Conservation (phyloP, 2,113 vertebrate species). For the Rhinolophus sinicus region DNA sequence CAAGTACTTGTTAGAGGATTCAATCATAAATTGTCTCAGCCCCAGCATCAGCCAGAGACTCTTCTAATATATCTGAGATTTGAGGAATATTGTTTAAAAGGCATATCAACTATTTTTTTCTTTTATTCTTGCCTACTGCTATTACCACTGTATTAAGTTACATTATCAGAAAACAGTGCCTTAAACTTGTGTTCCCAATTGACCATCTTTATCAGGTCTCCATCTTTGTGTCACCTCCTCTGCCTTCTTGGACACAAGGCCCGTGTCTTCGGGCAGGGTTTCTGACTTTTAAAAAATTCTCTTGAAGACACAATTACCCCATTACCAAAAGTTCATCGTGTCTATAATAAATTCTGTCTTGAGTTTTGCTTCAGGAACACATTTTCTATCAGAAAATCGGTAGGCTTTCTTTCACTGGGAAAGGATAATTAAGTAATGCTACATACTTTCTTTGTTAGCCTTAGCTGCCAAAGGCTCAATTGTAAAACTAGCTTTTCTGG, state of each 20-base stretch:
- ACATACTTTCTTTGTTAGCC: conserved; percentile 50
- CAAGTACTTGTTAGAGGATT: conserved; percentile 68
- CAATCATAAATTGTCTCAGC: conserved; percentile 36
- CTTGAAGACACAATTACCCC: conserved; percentile 8
- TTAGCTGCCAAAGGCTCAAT: not conserved
- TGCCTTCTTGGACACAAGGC: not conserved
- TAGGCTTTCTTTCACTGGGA: conserved; percentile 2
- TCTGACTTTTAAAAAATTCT: conserved; percentile 7
- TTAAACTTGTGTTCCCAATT: not conserved
- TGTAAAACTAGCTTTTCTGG: conserved; percentile 21
- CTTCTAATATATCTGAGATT: not conserved
- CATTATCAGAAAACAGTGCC: not conserved
- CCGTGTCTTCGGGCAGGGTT: not conserved
- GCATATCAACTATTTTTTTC: not conserved
- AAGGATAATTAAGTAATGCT: conserved; percentile 27
- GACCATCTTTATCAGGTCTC: not conserved
- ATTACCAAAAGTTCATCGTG: not conserved
- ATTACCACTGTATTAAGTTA: not conserved
- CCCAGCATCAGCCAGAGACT: not conserved
- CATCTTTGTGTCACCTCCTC: not conserved
- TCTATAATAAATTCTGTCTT: not conserved
- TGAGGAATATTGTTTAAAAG: not conserved
- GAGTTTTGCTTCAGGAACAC: conserved; percentile 18
- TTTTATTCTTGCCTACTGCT: not conserved
- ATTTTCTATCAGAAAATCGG: not conserved